These are phyloP conservation scores for Microchrysa polita DNA, from an alignment of 2,888 invertebrate species.

Conservation along the genomic window DNA sequence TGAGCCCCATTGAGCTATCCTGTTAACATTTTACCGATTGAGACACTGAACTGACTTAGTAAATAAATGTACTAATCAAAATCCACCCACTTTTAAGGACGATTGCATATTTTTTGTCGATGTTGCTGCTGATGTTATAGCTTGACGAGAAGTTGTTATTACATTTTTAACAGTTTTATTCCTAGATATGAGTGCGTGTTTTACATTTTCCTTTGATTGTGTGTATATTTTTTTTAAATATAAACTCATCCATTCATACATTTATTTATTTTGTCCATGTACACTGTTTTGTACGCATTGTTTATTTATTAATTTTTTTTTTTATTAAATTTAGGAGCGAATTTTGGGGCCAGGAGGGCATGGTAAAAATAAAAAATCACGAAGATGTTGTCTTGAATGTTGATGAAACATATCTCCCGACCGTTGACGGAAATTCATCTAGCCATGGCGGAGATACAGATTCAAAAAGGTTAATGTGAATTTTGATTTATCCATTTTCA, in stretches of 20 bases:
- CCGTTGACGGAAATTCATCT: conserved; percentile 57
- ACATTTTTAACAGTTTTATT: not conserved
- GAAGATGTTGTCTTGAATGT: conserved; percentile 68
- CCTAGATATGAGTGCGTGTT: not conserved
- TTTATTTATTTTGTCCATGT: conserved; percentile 19
- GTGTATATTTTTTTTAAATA: too few relatives aligned
- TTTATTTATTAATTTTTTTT: too few relatives aligned
- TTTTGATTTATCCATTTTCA: conserved; percentile 30
- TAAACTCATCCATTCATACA: not conserved
- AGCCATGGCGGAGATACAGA: conserved; percentile 57
- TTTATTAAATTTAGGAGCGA: conserved; percentile 68
- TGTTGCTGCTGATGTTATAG: too few relatives aligned
- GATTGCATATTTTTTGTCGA: too few relatives aligned
- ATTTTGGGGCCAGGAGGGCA: conserved; percentile 75
- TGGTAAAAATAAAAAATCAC: conserved; percentile 77
- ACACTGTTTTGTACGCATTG: conserved; percentile 42
- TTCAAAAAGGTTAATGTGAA: conserved; percentile 50
- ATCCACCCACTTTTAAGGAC: too few relatives aligned
- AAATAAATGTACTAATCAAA: too few relatives aligned
- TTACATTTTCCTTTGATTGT: too few relatives aligned
- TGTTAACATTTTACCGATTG: too few relatives aligned
- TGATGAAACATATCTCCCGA: conserved; percentile 42
- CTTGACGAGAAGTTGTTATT: too few relatives aligned
- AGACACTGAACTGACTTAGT: too few relatives aligned
- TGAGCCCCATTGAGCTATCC: too few relatives aligned